Percentiles rank a stretch among this genome's conserved stretches.
Evolutionary conservation across 1,140 invertebrate species (phyloP).

Genomic region (Drosophila kohkoa): DNA sequence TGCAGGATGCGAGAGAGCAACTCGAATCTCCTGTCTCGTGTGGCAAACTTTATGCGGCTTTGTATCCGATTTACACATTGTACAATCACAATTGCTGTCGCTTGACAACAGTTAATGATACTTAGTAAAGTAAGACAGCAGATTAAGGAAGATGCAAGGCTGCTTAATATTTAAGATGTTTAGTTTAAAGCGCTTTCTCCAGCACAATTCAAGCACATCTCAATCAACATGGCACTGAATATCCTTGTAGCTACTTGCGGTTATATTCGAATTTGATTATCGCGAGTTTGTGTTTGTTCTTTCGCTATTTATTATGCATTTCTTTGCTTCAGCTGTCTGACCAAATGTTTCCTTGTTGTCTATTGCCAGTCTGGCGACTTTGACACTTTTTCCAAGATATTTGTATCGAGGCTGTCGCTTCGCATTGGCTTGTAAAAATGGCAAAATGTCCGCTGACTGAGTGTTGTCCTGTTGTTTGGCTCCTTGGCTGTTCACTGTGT

Average conservation of each 20-base stretch:
- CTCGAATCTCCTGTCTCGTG: not conserved
- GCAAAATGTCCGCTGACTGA: not conserved
- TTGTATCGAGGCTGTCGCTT: constrained; percentile 46
- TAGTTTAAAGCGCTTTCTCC: not conserved
- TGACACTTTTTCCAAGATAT: constrained; percentile 49
- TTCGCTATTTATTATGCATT: constrained; percentile 63
- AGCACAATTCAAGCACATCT: not conserved
- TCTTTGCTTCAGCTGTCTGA: constrained; percentile 50
- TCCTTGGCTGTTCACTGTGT: constrained; percentile 21
- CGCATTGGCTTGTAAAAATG: constrained; percentile 24
- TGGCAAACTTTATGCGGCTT: constrained; percentile 1
- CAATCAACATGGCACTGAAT: not conserved
- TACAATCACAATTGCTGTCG: not conserved
- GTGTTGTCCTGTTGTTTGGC: constrained; percentile 5
- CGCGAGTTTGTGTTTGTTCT: constrained; percentile 34
- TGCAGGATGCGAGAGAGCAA: constrained; percentile 2
- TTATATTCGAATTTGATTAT: constrained; percentile 69
- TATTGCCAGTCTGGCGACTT: constrained; percentile 59
- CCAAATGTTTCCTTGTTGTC: constrained; percentile 53
- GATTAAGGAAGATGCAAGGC: not conserved
- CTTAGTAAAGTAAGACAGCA: not conserved
- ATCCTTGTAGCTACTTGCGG: constrained; percentile 16
- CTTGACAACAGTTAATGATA: constrained; percentile 1
- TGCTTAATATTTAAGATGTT: not conserved
- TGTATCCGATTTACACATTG: constrained; percentile 7